Evolutionary conservation across 2,797 vertebrate genomes (phyloP).

Genomic region (Thamnophis elegans): DNA sequence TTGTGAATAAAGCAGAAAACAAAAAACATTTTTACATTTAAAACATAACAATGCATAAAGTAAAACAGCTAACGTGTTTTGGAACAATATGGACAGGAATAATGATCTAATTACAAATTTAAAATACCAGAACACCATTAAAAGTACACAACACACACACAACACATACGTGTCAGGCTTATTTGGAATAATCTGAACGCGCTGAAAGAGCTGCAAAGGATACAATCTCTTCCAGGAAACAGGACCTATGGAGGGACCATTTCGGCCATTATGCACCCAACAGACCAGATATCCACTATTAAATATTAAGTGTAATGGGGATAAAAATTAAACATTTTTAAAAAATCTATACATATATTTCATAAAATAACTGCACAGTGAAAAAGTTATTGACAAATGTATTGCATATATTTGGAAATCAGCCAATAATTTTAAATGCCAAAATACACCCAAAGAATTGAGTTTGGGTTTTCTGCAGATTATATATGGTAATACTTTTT

Average conservation of each 20-base stretch:
- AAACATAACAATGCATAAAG: conserved; percentile 68
- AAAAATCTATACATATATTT: conserved; percentile 28
- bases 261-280: conserved; percentile 84
- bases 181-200: neutral
- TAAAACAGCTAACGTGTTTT: conserved; percentile 56
- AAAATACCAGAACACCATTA: conserved; percentile 5
- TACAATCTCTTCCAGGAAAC: conserved; percentile 83
- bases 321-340: conserved; percentile 68
- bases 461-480: neutral
- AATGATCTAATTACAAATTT: neutral
- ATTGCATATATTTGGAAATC: neutral
- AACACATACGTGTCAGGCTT: neutral
- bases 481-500: neutral
- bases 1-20: conserved; percentile 71
- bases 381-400: conserved; percentile 19
- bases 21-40: conserved; percentile 55
- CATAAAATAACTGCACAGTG: conserved; percentile 28
- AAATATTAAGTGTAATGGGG: conserved; percentile 68
- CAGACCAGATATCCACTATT: conserved; percentile 84
- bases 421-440: neutral
- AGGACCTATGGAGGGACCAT: conserved; percentile 83
- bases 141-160: neutral
- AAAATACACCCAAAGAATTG: neutral
- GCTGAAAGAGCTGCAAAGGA: conserved; percentile 68
- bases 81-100: conserved; percentile 49